Evolutionary conservation across 2,888 invertebrate species (phyloP).

Genomic region (Lasioglossum figueresi): DNA sequence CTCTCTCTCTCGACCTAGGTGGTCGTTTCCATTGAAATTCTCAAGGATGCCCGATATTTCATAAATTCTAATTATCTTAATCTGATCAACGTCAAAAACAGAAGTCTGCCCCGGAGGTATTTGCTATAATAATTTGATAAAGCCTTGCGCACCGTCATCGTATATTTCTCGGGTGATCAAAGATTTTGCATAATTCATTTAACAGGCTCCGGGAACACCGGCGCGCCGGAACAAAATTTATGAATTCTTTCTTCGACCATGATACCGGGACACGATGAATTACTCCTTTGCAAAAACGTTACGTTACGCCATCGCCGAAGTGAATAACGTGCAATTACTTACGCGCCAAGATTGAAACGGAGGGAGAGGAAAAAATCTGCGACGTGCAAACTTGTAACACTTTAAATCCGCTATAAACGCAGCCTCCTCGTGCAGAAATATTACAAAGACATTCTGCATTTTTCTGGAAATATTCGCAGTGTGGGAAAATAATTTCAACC

Average conservation of each 20-base stretch:
- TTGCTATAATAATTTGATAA: constrained; percentile 34
- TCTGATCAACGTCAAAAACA: constrained; percentile 26
- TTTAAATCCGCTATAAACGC: not conserved
- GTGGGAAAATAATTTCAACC: too few relatives aligned
- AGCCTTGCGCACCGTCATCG: constrained; percentile 3
- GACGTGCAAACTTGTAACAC: not conserved
- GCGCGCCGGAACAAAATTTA: not conserved
- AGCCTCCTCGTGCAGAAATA: not conserved
- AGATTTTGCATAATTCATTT: constrained; percentile 21
- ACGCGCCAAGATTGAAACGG: not conserved
- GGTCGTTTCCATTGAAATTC: constrained; percentile 17
- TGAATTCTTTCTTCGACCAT: constrained; percentile 15
- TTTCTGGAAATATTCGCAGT: too few relatives aligned
- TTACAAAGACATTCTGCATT: not conserved
- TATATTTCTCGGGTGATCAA: constrained; percentile 18
- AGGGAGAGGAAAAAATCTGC: not conserved
- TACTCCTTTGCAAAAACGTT: constrained; percentile 8
- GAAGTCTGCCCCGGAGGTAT: constrained; percentile 17
- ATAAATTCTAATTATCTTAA: constrained; percentile 13
- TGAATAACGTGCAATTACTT: constrained; percentile 9
- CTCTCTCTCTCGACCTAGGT: not conserved
- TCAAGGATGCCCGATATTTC: not conserved
- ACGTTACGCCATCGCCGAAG: not conserved
- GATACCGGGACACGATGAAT: not conserved
- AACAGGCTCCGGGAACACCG: not conserved